phyloP scores from a whole-genome alignment of 2,797 vertebrate species.

The Orientallactaga sibirica region DNA sequence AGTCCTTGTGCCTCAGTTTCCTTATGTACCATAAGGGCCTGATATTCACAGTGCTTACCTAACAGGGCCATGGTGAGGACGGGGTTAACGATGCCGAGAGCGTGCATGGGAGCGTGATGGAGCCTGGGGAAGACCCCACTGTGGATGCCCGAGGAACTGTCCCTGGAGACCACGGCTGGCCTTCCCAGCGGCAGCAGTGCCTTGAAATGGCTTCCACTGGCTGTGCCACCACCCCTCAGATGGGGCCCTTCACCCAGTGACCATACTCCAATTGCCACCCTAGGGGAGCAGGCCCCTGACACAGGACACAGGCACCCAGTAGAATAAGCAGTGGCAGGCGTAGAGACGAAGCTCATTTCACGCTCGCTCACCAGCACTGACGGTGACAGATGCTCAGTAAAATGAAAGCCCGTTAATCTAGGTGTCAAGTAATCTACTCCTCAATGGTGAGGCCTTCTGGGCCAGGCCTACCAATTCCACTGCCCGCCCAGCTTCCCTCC shows the following conservation, averaged over 20 bases:
- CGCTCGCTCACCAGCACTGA: constrained; percentile 88
- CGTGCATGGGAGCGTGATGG: fast-evolving
- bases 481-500: background rate
- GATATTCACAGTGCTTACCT: background rate
- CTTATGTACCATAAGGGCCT: fast-evolving
- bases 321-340: constrained; percentile 73
- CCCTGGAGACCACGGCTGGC: background rate
- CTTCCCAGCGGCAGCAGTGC: background rate
- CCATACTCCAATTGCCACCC: background rate
- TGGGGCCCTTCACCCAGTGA: background rate
- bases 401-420: constrained; percentile 90
- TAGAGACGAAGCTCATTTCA: constrained; percentile 89
- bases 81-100: background rate
- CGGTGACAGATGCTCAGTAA: constrained; percentile 90
- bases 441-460: constrained; percentile 84
- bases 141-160: background rate
- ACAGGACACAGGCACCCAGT: constrained; percentile 78
- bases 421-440: constrained; percentile 89
- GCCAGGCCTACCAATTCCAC: constrained; percentile 58
- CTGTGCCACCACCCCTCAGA: fast-evolving
- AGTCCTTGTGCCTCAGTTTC: background rate
- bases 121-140: background rate
- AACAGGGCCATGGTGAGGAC: background rate
- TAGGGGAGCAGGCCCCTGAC: constrained; percentile 65
- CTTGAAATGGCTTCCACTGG: background rate